These are phyloP conservation scores for Pseudoatta argentina DNA, from an alignment of 1,140 invertebrate species.

Conservation along the genomic window DNA sequence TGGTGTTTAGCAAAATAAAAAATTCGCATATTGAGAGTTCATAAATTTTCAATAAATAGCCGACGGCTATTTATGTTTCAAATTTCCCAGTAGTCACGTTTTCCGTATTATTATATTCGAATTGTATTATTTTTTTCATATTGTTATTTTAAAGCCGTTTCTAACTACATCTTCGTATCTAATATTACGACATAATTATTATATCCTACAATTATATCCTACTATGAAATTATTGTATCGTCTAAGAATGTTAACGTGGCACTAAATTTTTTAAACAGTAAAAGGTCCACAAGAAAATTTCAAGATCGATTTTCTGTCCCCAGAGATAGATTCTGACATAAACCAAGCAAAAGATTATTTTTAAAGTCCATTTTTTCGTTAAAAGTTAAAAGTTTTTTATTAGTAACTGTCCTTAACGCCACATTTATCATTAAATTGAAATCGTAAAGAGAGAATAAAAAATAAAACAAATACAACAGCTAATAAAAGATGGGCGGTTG, in stretches of 20 bases:
- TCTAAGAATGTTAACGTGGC: background rate
- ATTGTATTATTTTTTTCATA: background rate
- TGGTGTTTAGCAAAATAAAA: slow-evolving; percentile 25
- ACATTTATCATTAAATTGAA: background rate
- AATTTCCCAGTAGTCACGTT: background rate
- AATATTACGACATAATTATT: background rate
- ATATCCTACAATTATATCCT: background rate
- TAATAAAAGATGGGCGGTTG: no score
- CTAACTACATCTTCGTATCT: background rate
- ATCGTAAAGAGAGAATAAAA: background rate
- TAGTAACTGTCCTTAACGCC: background rate
- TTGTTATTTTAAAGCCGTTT: background rate
- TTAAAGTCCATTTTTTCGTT: no score
- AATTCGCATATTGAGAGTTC: slow-evolving; percentile 32
- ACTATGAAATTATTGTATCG: slow-evolving; percentile 16
- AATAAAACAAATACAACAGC: no score
- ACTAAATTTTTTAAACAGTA: slow-evolving; percentile 10
- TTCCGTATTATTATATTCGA: background rate
- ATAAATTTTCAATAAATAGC: slow-evolving; percentile 26
- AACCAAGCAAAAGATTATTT: no score
- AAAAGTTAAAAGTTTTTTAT: no score
- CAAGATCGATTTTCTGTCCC: background rate
- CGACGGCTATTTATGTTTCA: background rate
- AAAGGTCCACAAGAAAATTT: slow-evolving; percentile 13
- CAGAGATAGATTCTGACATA: slow-evolving; percentile 12